These are phyloP conservation scores for Nesogale talazaci DNA, from an alignment of 2,113 vertebrate genomes.

Conservation along the genomic window DNA sequence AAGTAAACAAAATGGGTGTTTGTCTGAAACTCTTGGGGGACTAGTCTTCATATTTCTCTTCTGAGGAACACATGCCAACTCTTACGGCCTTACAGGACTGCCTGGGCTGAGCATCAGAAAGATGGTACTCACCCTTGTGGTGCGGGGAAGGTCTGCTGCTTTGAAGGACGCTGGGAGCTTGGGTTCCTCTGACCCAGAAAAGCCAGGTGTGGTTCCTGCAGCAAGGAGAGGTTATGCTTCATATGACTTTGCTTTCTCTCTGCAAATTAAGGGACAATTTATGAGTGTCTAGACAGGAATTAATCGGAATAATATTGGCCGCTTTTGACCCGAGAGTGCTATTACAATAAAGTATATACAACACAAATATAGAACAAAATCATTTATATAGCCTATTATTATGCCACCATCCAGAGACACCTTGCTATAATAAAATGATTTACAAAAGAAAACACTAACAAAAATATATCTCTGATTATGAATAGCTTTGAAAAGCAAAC, in stretches of 20 bases:
- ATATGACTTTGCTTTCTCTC: conserved; percentile 69
- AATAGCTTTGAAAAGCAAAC: conserved; percentile 75
- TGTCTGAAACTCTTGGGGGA: conserved; percentile 86
- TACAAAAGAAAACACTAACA: conserved; percentile 80
- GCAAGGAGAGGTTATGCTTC: conserved; percentile 75
- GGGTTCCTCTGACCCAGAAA: conserved; percentile 34
- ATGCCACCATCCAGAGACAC: conserved; percentile 81
- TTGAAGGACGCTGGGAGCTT: conserved; percentile 24
- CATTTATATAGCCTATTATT: conserved; percentile 81
- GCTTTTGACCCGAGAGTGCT: conserved; percentile 83
- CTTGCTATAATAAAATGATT: conserved; percentile 83
- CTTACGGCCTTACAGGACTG: conserved; percentile 33
- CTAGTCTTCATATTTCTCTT: conserved; percentile 82
- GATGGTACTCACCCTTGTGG: not conserved
- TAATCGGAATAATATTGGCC: conserved; percentile 85
- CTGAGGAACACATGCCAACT: conserved; percentile 65
- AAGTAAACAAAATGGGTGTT: conserved; percentile 88
- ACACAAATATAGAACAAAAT: conserved; percentile 86
- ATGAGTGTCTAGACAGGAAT: conserved; percentile 83
- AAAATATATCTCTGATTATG: conserved; percentile 74
- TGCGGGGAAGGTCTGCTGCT: not conserved
- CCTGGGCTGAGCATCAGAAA: conserved; percentile 46
- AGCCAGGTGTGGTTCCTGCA: conserved; percentile 39
- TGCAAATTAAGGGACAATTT: conserved; percentile 87
- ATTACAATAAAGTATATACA: conserved; percentile 85